These are phyloP conservation scores for Eristalis pertinax DNA, from an alignment of 2,888 invertebrate genomes.

Conservation along the genomic window DNA sequence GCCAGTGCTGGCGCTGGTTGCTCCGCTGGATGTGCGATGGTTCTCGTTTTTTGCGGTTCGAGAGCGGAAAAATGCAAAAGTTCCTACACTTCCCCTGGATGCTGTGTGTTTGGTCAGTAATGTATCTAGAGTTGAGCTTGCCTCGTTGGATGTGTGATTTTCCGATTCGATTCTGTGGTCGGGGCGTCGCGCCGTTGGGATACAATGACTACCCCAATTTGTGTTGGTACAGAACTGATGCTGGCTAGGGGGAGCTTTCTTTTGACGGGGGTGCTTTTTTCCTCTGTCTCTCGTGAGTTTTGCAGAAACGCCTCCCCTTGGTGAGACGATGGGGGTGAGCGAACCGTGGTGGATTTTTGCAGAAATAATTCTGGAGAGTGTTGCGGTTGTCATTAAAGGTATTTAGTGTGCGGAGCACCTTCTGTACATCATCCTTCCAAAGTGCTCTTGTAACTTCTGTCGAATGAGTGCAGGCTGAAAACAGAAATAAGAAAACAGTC, in stretches of 20 bases:
- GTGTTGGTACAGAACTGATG: constrained; percentile 19
- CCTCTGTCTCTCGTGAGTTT: neutral
- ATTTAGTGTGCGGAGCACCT: too few relatives aligned
- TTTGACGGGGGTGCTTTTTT: neutral
- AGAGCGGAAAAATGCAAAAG: constrained; percentile 27
- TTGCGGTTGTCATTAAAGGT: too few relatives aligned
- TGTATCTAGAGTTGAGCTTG: constrained; percentile 58
- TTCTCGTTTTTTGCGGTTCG: neutral
- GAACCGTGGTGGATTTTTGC: too few relatives aligned
- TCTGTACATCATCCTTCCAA: too few relatives aligned
- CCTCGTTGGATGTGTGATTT: neutral
- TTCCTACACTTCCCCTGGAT: constrained; percentile 51
- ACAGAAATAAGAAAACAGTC: too few relatives aligned
- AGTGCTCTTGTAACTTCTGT: too few relatives aligned
- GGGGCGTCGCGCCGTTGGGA: neutral
- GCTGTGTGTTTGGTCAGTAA: constrained; percentile 68
- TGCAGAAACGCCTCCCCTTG: too few relatives aligned
- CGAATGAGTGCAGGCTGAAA: too few relatives aligned
- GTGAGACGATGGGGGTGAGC: too few relatives aligned
- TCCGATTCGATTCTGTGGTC: neutral
- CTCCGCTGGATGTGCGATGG: constrained; percentile 23
- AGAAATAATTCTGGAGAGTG: too few relatives aligned
- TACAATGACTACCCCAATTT: constrained; percentile 7
- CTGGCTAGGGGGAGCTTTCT: constrained; percentile 1
- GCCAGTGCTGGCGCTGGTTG: constrained; percentile 8